These are phyloP conservation scores for Oxyura jamaicensis DNA, from an alignment of 2,113 vertebrate genomes.

Conservation along the genomic window DNA sequence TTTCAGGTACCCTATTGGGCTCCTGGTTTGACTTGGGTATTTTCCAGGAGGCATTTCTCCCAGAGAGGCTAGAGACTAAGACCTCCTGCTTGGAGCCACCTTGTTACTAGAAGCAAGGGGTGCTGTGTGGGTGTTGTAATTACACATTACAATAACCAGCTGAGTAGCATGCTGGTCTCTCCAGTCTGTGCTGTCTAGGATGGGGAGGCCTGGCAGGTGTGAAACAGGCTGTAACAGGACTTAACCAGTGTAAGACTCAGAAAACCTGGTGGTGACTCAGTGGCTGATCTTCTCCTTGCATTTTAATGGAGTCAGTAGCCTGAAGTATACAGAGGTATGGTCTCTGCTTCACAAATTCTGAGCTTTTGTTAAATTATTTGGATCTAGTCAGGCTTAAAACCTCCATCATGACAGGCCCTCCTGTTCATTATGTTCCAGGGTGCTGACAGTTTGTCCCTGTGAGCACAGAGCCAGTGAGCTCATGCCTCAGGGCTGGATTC, in stretches of 20 bases:
- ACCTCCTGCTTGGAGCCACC: rapidly evolving
- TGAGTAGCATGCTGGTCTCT: background rate
- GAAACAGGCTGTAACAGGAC: background rate
- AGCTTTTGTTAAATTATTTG: background rate
- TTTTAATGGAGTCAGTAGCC: background rate
- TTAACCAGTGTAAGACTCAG: background rate
- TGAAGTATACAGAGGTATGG: background rate
- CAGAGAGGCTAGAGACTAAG: background rate
- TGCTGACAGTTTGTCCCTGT: background rate
- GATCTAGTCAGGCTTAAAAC: background rate
- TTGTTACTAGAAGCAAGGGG: background rate
- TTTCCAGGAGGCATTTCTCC: background rate
- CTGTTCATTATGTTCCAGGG: rapidly evolving
- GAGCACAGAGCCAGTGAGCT: background rate
- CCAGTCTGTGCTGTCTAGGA: background rate
- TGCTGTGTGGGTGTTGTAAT: background rate
- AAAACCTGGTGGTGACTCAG: background rate
- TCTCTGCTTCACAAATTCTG: background rate
- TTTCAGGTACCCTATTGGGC: background rate
- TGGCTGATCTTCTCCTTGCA: background rate
- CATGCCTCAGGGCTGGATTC: background rate
- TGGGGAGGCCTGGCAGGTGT: background rate
- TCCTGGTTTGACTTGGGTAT: background rate
- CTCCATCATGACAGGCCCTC: background rate
- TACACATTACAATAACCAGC: rapidly evolving